These are phyloP conservation scores for Onychostoma macrolepis DNA, from an alignment of 2,113 vertebrate species.

Conservation along the genomic window DNA sequence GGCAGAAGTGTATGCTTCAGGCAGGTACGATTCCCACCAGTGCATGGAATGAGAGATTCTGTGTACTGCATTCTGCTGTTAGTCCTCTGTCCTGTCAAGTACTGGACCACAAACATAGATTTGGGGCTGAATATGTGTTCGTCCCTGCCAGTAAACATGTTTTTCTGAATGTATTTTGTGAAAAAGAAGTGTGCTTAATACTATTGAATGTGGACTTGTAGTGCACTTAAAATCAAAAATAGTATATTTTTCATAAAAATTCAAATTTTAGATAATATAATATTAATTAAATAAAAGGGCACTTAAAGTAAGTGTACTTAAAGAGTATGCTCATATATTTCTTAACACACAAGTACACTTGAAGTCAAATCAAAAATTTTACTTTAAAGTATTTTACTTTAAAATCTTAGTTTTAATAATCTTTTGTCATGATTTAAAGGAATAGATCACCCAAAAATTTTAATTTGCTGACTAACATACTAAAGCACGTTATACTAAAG, in stretches of 20 bases:
- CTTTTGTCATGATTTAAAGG: too few species aligned
- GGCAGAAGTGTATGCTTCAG: conserved; percentile 95
- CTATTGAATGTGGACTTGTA: background rate
- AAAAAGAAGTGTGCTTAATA: background rate
- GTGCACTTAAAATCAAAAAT: background rate
- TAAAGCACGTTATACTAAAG: background rate
- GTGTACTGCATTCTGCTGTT: background rate
- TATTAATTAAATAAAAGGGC: background rate
- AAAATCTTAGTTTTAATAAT: background rate
- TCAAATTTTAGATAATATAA: background rate
- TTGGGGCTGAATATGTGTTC: background rate
- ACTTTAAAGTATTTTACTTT: background rate
- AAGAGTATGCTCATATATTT: too few species aligned
- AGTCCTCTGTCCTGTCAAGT: background rate
- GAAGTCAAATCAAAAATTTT: background rate
- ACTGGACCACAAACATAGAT: background rate
- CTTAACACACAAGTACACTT: background rate
- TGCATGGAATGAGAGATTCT: background rate
- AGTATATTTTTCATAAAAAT: background rate
- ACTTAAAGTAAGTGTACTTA: background rate
- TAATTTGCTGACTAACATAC: too few species aligned
- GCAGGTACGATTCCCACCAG: conserved; percentile 81
- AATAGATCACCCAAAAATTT: too few species aligned
- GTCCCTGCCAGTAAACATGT: background rate
- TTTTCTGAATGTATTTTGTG: background rate